Percentiles rank a stretch among this genome's conserved stretches.
Conservation (phyloP, 2,113 vertebrate genomes). For the Recurvirostra avosetta region DNA sequence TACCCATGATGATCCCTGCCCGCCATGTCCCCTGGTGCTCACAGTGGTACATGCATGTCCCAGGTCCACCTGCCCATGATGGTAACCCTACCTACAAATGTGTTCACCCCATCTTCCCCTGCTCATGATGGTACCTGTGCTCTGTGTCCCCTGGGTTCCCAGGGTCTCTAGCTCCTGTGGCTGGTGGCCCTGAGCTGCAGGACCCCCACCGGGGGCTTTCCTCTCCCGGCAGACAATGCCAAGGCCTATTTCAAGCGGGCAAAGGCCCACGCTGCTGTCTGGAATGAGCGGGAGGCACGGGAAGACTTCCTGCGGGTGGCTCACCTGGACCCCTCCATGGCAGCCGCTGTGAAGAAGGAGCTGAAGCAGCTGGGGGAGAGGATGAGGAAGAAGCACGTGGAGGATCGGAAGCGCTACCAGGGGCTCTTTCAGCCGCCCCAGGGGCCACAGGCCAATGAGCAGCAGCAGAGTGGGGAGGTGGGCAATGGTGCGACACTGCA, state of each 20-base stretch:
- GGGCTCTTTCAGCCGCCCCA: conserved; percentile 67
- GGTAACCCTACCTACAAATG: background rate
- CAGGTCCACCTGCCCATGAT: background rate
- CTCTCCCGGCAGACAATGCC: conserved; percentile 74
- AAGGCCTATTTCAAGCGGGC: conserved; percentile 88
- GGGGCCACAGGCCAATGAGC: background rate
- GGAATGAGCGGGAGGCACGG: conserved; percentile 81
- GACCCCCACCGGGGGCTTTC: rapidly evolving
- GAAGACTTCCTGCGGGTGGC: conserved; percentile 77
- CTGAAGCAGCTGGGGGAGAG: conserved; percentile 76
- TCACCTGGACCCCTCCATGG: conserved; percentile 75
- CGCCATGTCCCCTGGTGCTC: background rate
- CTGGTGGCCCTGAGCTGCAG: background rate
- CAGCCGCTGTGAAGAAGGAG: conserved; percentile 70
- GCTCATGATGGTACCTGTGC: too few species aligned
- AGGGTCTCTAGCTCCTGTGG: background rate
- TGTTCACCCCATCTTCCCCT: too few species aligned
- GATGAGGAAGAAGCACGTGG: conserved; percentile 83
- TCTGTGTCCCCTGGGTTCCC: background rate
- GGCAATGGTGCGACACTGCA: rapidly evolving
- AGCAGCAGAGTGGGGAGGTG: background rate
- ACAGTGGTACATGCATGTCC: rapidly evolving
- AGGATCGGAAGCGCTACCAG: conserved; percentile 82
- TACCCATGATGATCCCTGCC: background rate
- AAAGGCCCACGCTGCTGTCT: conserved; percentile 81